phyloP scores from a whole-genome alignment of 1,140 invertebrate species.

The Calliopsis andreniformis region DNA sequence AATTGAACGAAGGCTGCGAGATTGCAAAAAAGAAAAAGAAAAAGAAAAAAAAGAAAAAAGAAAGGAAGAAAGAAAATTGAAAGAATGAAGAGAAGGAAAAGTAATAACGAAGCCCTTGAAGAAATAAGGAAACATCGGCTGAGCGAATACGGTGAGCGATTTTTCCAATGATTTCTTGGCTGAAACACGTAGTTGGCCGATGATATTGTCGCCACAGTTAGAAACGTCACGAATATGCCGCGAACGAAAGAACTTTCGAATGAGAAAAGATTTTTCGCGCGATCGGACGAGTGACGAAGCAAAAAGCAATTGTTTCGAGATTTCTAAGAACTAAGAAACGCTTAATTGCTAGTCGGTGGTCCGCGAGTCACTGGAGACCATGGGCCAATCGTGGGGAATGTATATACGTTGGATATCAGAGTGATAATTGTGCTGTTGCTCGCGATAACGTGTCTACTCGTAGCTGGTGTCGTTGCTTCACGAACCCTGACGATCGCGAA shows the following conservation, averaged over 20 bases:
- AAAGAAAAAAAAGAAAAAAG: too few relatives aligned
- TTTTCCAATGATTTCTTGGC: too few relatives aligned
- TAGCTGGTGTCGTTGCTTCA: slow-evolving; percentile 26
- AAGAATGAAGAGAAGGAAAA: slow-evolving; percentile 60
- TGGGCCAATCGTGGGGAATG: slow-evolving; percentile 69
- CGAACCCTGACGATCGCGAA: neutral
- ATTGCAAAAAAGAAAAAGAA: too few relatives aligned
- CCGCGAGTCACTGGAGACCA: slow-evolving; percentile 74
- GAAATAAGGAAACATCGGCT: slow-evolving; percentile 52
- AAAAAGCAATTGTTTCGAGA: neutral
- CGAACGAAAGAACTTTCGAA: too few relatives aligned
- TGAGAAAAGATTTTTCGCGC: too few relatives aligned
- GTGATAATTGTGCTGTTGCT: slow-evolving; percentile 73
- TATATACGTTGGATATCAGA: slow-evolving; percentile 77
- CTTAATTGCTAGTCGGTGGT: slow-evolving; percentile 70
- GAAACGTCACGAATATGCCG: too few relatives aligned
- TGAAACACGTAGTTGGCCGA: too few relatives aligned
- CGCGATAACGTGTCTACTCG: slow-evolving; percentile 68
- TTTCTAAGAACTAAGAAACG: slow-evolving; percentile 32
- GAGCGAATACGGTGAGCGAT: slow-evolving; percentile 63
- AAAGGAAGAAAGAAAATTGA: too few relatives aligned
- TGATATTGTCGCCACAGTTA: too few relatives aligned
- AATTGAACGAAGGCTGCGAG: too few relatives aligned
- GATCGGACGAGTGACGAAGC: too few relatives aligned
- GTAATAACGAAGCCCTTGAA: slow-evolving; percentile 35